These are phyloP conservation scores for Xestobium rufovillosum DNA, from an alignment of 2,888 invertebrate genomes.

Conservation along the genomic window DNA sequence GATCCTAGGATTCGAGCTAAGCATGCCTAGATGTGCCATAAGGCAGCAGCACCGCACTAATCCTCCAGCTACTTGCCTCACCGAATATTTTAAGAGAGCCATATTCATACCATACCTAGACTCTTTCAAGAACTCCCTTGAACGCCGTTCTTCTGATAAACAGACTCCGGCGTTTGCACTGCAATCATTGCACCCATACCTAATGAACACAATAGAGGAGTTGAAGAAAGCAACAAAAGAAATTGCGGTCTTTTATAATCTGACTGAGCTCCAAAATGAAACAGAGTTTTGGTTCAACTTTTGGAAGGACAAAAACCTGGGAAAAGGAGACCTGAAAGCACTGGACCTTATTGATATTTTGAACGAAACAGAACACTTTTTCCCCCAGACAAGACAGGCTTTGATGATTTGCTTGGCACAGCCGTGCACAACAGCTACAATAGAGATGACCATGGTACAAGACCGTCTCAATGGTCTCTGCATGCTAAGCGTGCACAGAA, in stretches of 20 bases:
- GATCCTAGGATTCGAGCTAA: constrained; percentile 2
- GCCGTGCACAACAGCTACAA: too few species aligned
- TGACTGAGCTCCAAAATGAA: constrained; percentile 1
- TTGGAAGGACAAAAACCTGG: background rate
- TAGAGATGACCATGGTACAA: too few species aligned
- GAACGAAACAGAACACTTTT: constrained; percentile 1
- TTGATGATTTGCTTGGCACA: too few species aligned
- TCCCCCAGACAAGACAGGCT: too few species aligned
- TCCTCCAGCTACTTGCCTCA: constrained; percentile 1
- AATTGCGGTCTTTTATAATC: background rate
- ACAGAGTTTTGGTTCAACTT: constrained; percentile 1
- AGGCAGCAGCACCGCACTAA: constrained; percentile 1
- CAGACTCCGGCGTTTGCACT: constrained; percentile 1
- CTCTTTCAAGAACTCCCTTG: background rate
- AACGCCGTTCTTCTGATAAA: background rate
- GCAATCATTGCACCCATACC: constrained; percentile 3
- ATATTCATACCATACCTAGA: constrained; percentile 1
- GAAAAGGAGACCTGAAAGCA: constrained; percentile 2
- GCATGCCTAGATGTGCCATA: background rate
- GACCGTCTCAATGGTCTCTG: background rate
- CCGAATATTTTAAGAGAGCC: constrained; percentile 2
- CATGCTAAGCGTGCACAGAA: background rate
- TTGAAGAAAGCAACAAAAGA: constrained; percentile 3
- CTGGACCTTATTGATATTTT: constrained; percentile 1
- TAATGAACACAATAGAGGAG: too few species aligned